phyloP scores from a whole-genome alignment of 2,888 invertebrate genomes.

The Pycnomerus fuliginosus region DNA sequence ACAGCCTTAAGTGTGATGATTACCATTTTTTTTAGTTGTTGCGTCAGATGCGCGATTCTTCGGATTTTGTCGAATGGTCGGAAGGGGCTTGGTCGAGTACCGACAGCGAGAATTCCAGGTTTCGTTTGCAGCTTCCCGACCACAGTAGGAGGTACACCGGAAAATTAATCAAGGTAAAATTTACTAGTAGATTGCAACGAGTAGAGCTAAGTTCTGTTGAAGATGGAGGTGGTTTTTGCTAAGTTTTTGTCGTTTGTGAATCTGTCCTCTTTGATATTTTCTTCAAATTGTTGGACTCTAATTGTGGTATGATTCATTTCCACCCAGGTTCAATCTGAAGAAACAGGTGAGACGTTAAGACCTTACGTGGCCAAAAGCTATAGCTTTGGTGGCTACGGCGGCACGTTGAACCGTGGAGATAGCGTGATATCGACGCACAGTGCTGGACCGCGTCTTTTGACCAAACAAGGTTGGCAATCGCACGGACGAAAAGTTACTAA shows the following conservation, averaged over 20 bases:
- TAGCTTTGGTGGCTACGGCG: slow-evolving; percentile 81
- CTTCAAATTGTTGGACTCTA: too few species aligned
- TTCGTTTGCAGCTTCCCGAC: slow-evolving; percentile 55
- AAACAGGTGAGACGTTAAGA: slow-evolving; percentile 52
- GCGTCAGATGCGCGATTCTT: slow-evolving; percentile 49
- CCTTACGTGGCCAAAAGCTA: slow-evolving; percentile 77
- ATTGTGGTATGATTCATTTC: too few species aligned
- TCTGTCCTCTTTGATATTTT: slow-evolving; percentile 7
- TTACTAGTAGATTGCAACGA: slow-evolving; percentile 3
- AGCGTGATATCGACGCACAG: slow-evolving; percentile 66
- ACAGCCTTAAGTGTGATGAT: too few species aligned
- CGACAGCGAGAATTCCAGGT: slow-evolving; percentile 54
- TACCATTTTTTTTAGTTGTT: too few species aligned
- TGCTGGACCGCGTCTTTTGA: slow-evolving; percentile 65
- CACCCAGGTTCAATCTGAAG: slow-evolving; percentile 59
- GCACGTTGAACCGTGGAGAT: slow-evolving; percentile 60
- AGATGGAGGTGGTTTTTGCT: too few species aligned
- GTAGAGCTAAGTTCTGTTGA: too few species aligned
- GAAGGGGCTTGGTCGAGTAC: slow-evolving; percentile 59
- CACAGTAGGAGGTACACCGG: slow-evolving; percentile 52
- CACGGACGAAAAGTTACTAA: not conserved
- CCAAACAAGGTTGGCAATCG: slow-evolving; percentile 74
- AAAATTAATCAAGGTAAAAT: slow-evolving; percentile 55
- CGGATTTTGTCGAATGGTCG: slow-evolving; percentile 55
- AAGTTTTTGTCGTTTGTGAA: too few species aligned